phyloP scores from a whole-genome alignment of 2,797 vertebrate genomes.

The Gallinago solitaria region DNA sequence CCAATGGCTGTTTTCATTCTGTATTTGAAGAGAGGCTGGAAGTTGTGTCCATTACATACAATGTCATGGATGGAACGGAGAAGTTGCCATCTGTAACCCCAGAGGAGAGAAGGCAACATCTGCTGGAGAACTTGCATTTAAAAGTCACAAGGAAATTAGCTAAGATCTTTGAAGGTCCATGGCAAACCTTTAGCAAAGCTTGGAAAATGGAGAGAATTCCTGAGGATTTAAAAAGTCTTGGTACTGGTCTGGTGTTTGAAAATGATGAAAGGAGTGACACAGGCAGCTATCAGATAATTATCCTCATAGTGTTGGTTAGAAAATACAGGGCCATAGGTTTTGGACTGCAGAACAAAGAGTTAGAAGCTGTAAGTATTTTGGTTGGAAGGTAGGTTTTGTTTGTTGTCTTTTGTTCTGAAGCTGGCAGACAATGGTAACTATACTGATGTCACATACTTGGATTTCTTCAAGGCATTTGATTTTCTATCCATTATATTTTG shows the following conservation, averaged over 20 bases:
- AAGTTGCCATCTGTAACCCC: background rate
- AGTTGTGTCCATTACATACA: background rate
- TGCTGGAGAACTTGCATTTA: background rate
- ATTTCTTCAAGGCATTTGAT: constrained; percentile 32
- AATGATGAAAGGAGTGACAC: background rate
- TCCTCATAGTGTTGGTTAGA: background rate
- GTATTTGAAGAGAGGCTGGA: background rate
- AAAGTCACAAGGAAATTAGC: background rate
- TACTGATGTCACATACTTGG: constrained; percentile 18
- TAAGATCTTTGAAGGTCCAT: background rate
- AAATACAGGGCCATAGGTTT: background rate
- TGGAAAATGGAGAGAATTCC: background rate
- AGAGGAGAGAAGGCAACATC: background rate
- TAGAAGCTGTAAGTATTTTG: background rate
- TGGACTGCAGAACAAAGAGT: constrained; percentile 9
- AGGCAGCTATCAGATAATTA: background rate
- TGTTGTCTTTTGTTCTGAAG: constrained; percentile 17
- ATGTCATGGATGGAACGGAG: background rate
- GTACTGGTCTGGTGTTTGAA: background rate
- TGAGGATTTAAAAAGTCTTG: background rate
- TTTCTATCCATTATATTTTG: background rate
- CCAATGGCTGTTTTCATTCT: background rate
- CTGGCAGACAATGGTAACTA: background rate
- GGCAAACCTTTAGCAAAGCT: background rate
- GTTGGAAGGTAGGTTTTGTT: constrained; percentile 15